Evolutionary conservation across 2,888 invertebrate genomes (phyloP), one percentile per base, ranked within the genome.

Genomic region (Masnerella sp.): DNA sequence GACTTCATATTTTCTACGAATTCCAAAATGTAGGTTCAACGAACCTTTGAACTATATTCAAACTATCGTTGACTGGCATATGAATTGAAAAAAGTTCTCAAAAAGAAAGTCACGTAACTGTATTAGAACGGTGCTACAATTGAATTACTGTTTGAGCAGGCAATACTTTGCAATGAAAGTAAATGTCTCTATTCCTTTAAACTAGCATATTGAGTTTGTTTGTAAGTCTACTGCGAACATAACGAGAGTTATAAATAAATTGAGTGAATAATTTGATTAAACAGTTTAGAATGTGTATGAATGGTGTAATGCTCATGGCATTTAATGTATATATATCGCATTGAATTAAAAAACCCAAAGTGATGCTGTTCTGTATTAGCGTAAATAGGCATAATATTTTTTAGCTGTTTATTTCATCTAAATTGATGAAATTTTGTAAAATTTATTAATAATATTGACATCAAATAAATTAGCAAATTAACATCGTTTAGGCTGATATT

Each of bases 41-140:
- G 38, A 59, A 34, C 68, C 2, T 17, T 36, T 47, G 34, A 45
- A 18, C 14, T 34, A 12, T 45, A n/a, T 20, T 8, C 5, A 40
- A 5, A 18, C 36, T 18, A 38, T 58, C 40, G 11, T 12, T 17
- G 56, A 56, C 8, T 49, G 18, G 52, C 34, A 54, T 54, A 32
- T 49, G 22, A 47, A 56, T 28, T 25, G 47, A 47, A 25, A 45
- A 68, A 59, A 68, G 40, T 52, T 61, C 52, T 61, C 45, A 56
- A 56, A 61, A 61, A 49, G 72, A 72, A 72, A 72, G 72, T 52
- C 47, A 20, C 8, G 30, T 65, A 64, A 65, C 64, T 64, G 59
- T 65, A 59, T 54, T 52, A 52, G 52, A 20, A 51, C n/a, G 12
- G 30, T 11, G 47, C 17, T n/a, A n/a, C 15, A 4, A 40, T 28